Base-by-base conservation (phyloP, 2,888 invertebrate species). In the Athalia rosae region DNA sequence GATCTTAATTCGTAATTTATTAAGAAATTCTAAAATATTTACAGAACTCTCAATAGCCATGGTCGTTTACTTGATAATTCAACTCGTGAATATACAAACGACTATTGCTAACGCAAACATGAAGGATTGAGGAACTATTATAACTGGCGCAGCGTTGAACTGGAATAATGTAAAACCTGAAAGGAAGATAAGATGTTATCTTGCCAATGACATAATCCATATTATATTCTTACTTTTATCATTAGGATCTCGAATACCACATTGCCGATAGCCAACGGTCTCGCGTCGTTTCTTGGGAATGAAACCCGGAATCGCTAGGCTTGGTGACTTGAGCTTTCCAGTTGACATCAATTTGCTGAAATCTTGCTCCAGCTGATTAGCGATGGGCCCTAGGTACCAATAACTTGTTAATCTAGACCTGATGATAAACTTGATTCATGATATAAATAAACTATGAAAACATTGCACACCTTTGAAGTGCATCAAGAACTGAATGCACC, bases 401-500 rank as follows among this genome's bases (percentile, higher is more conserved):
- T 45, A 76, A 53, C 4, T 1, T 8, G 15, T 4, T 45, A 28
- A 28, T 28, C 2, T 28, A 28, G 28, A 28, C 28, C 28, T 28
- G 28, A 1, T 28, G 28, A 28, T 28, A 2, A 28, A 0, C 28
- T 28, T 28, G 9, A 9, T 8, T 28, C 67, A 45, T 5, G n/a
- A 8, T 67, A 41, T 0, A 67, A 13, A 7, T 47, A 13, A 28
- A 28, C 9, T 69, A n/a, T 11, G 41, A 63, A 63, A 63, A 4
- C 3, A 11, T 50, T 6, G 53, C 9, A 4, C 53, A 91, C 94
- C 95, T 90, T 94, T 95, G 89, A 98, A 98, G 90, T 97, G 97
- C 84, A 98, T 92, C 77, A 96, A 92, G 85, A 98, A 92, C 90
- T 97, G 97, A 15, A 97, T 92, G 87, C 98, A 98, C 66, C 95